Evolutionary conservation across 2,888 invertebrate species (phyloP), one percentile per base, ranked within the genome.

Genomic region (Anoplius nigerrimus): DNA sequence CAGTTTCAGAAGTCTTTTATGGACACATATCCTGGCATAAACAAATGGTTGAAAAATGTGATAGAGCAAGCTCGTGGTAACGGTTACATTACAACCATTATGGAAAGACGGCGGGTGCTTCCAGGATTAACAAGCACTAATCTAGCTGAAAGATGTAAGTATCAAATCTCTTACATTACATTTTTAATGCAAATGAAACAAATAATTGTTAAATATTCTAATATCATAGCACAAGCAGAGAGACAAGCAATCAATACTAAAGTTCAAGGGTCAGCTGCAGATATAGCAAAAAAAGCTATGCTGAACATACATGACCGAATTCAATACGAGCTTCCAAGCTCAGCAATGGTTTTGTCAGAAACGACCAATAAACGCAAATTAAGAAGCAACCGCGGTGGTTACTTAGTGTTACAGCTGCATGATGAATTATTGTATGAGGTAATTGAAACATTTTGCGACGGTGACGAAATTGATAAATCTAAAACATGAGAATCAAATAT

Each of bases 231-330:
- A 15, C 93, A 97, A 90, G 95, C 97, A 0, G 97, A 98, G 89
- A 92, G 99, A n/a, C 98, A 98, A 91, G 98, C 98, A 15, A 92
- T 99, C 0, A 99, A 99, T 88, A 96, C 98, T 1, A 95, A 94
- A 15, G 94, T 99, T 60, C 99, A 99, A 90, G 99, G 98, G 0
- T 97, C 98, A 0, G 99, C 98, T 0, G 97, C 98, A 0, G 99
- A 99, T 89, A 93, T 99, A 53, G 95, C 96, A 0, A 99, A 99
- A 89, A 93, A 91, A 65, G 97, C 98, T 0, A 96, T 98, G 93
- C 91, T 96, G 27, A 90, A 91, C 57, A 93, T 98, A 81, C 94
- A 97, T 78, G 88, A 90, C 13, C 88, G 90, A 85, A 86, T 93
- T 80, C 73, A 88, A 74, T 61, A 90, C 82, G 77, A 88, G 82